phyloP scores from a whole-genome alignment of 2,888 invertebrate species.

The Caradrina kadenii region DNA sequence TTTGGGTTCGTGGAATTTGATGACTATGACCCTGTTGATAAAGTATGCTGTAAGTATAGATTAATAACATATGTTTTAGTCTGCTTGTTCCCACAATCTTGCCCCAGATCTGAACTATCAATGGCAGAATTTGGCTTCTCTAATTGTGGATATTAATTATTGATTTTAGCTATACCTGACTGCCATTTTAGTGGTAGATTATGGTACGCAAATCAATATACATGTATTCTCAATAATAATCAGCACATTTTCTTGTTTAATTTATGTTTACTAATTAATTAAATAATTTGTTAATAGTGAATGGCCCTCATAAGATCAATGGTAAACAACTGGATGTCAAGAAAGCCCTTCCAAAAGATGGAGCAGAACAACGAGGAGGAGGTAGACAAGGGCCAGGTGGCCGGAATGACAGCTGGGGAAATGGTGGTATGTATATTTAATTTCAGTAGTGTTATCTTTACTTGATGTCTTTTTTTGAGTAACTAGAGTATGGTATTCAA shows the following conservation, averaged over 20 bases:
- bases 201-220: constrained; percentile 88
- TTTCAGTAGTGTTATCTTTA: not conserved
- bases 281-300: constrained; percentile 88
- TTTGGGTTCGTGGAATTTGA: constrained; percentile 99
- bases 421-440: constrained; percentile 66
- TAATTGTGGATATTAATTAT: constrained; percentile 87
- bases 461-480: not conserved
- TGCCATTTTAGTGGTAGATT: constrained; percentile 73
- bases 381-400: constrained; percentile 85
- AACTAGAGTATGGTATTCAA: constrained; percentile 11
- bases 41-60: constrained; percentile 96
- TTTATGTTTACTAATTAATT: constrained; percentile 12
- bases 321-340: constrained; percentile 98
- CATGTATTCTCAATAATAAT: constrained; percentile 62
- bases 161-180: constrained; percentile 88
- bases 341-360: constrained; percentile 97
- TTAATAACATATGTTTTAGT: constrained; percentile 15
- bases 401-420: constrained; percentile 83
- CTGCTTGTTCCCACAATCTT: constrained; percentile 79
- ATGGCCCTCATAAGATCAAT: constrained; percentile 95
- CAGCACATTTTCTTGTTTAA: not conserved
- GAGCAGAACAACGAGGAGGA: constrained; percentile 90
- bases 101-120: constrained; percentile 86
- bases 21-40: constrained; percentile 99
- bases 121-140: constrained; percentile 88